Evolutionary conservation across 2,888 invertebrate species (phyloP), one percentile per base, ranked within the genome.

Genomic region (Pristionchus fissidentatus): DNA sequence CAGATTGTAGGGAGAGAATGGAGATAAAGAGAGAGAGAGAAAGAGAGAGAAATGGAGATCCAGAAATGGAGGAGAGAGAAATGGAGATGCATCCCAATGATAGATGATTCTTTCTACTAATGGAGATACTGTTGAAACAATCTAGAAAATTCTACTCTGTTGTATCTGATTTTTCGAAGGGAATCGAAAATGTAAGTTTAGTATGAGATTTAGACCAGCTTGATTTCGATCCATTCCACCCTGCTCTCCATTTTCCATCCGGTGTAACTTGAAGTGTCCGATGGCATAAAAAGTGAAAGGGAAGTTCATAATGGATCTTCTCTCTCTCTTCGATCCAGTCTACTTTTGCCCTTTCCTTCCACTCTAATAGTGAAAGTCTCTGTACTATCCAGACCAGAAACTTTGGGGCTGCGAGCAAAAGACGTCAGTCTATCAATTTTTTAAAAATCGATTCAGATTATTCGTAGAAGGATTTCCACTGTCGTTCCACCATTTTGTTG

Each of bases 241-340:
- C 52, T 52, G 22, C n/a, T 52, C 52, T 52, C 19, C 52, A 52
- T 52, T 52, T 8, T 15, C 52, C n/a, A 15, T 52, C 62, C 62
- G 15, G 32, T 35, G 62, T 62, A 35, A 15, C 62, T 32, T 35
- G 62, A 35, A 62, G 35, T n/a, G n/a, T 62, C 35, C 62, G 26
- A 26, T 19, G 62, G 32, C 35, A 35, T 13, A 62, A 62, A 35
- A 62, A 62, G 62, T 35, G 62, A 62, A 35, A 62, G 57, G 57
- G n/a, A 29, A 29, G 62, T 35, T 62, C 62, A 62, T 62, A 62
- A 62, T 62, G 35, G 62, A 19, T 26, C 62, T n/a, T n/a, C n/a
- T n/a, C n/a, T n/a, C n/a, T n/a, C n/a, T n/a, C n/a, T 4, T 35
- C 32, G n/a, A 62, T 62, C 62, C 62, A 62, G 62, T 62, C 62